phyloP scores from a whole-genome alignment of 2,113 vertebrate species.

The Caranx melampygus region DNA sequence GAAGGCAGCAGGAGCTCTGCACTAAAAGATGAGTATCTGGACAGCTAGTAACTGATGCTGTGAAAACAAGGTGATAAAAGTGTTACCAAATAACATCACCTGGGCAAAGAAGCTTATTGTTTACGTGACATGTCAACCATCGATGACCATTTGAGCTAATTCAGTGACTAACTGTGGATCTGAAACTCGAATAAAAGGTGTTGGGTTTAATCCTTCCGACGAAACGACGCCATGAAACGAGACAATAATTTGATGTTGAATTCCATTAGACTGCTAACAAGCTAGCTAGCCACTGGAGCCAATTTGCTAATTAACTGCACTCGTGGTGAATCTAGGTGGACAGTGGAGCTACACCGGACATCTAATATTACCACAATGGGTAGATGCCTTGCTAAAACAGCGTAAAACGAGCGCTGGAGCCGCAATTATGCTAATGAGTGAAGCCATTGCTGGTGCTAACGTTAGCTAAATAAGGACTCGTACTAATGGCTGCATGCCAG shows the following conservation, averaged over 20 bases:
- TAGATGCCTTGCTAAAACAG: neutral
- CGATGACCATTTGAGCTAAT: neutral
- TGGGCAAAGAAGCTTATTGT: neutral
- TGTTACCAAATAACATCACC: slow-evolving; percentile 5
- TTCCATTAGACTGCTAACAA: slow-evolving; percentile 72
- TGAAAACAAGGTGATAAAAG: neutral
- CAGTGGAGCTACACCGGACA: neutral
- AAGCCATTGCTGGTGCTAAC: slow-evolving; percentile 72
- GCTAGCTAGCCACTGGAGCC: slow-evolving; percentile 57
- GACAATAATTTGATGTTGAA: slow-evolving; percentile 76
- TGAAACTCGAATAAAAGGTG: slow-evolving; percentile 26
- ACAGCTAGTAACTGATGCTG: slow-evolving; percentile 40
- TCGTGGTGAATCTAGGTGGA: neutral
- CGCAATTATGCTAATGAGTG: slow-evolving; percentile 54
- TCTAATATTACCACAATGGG: neutral
- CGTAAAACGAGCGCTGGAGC: neutral
- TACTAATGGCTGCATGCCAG: slow-evolving; percentile 82
- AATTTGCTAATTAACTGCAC: slow-evolving; percentile 25
- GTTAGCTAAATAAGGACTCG: slow-evolving; percentile 77
- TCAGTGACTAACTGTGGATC: neutral
- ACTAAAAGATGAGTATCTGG: slow-evolving; percentile 17
- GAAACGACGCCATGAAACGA: slow-evolving; percentile 74
- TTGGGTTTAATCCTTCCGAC: slow-evolving; percentile 22
- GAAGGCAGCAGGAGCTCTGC: slow-evolving; percentile 41
- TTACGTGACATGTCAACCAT: neutral